phyloP scores from a whole-genome alignment of 2,113 vertebrate species.

The Hemibates koningsi region DNA sequence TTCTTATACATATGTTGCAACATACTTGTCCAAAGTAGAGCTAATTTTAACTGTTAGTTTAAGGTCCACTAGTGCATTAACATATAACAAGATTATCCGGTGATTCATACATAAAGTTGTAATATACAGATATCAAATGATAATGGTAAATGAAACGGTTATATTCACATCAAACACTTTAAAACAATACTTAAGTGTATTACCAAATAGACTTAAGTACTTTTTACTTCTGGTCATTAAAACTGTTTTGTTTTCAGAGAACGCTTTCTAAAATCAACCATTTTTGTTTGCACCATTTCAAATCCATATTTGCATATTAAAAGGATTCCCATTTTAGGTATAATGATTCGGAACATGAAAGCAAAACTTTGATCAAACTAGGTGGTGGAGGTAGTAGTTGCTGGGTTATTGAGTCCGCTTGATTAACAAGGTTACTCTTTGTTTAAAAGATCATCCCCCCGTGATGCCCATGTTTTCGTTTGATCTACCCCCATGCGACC shows the following conservation, averaged over 20 bases:
- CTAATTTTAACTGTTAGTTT: background rate
- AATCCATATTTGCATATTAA: background rate
- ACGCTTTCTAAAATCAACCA: background rate
- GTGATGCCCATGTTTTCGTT: conserved; percentile 19
- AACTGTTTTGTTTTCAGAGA: background rate
- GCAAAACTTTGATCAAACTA: conserved; percentile 34
- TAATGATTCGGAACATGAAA: conserved; percentile 25
- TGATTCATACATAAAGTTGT: background rate
- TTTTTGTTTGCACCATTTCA: background rate
- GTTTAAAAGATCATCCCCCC: conserved; percentile 6
- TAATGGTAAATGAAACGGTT: background rate
- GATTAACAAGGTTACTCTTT: conserved; percentile 28
- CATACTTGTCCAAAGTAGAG: background rate
- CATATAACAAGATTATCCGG: background rate
- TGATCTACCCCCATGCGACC: conserved; percentile 25
- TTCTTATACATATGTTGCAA: background rate
- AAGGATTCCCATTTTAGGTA: background rate
- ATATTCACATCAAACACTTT: background rate
- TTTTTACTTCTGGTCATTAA: background rate
- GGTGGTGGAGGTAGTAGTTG: conserved; percentile 20
- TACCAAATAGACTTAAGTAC: background rate
- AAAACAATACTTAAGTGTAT: background rate
- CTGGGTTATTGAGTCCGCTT: background rate
- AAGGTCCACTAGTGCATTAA: background rate
- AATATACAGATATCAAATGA: background rate